A percentile compares a stretch with the other conserved stretches of the same genome.
phyloP scores from a whole-genome alignment of 1,140 invertebrate species.

The Drosophila busckii region DNA sequence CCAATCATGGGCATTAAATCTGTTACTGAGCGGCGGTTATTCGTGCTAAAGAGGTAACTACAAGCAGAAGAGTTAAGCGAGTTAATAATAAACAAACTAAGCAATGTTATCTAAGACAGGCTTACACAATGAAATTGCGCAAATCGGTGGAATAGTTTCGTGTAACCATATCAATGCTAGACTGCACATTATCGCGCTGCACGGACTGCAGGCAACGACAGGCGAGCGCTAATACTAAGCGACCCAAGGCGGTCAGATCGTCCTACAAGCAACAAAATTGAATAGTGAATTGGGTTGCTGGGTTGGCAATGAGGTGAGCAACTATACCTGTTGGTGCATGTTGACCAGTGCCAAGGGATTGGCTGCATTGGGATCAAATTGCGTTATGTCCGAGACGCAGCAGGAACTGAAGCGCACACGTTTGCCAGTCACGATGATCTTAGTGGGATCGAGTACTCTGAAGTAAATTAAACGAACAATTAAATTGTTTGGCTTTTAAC shows the following conservation, averaged over 20 bases:
- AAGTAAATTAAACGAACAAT: slow-evolving; percentile 53
- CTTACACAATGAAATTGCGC: slow-evolving; percentile 95
- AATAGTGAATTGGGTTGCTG: too few relatives aligned
- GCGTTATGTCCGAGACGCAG: slow-evolving; percentile 91
- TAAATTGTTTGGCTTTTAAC: too few relatives aligned
- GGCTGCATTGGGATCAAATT: slow-evolving; percentile 85
- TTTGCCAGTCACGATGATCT: slow-evolving; percentile 90
- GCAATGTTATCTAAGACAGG: neutral
- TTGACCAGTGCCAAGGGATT: slow-evolving; percentile 82
- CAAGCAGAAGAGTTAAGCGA: neutral
- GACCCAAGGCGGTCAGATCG: slow-evolving; percentile 94
- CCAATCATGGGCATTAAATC: slow-evolving; percentile 99
- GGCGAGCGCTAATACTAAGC: slow-evolving; percentile 92
- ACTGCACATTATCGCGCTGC: slow-evolving; percentile 90
- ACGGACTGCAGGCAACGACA: slow-evolving; percentile 93
- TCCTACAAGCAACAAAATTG: slow-evolving; percentile 83
- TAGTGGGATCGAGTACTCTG: slow-evolving; percentile 92
- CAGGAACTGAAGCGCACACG: slow-evolving; percentile 89
- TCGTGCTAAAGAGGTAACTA: slow-evolving; percentile 88
- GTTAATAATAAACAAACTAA: neutral
- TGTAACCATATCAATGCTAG: slow-evolving; percentile 92
- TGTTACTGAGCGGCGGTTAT: slow-evolving; percentile 89
- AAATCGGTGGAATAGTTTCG: slow-evolving; percentile 95
- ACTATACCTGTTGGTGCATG: slow-evolving; percentile 84
- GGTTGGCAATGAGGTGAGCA: too few relatives aligned